Evolutionary conservation across 2,113 vertebrate genomes (phyloP).

Genomic region (Macrotus californicus): DNA sequence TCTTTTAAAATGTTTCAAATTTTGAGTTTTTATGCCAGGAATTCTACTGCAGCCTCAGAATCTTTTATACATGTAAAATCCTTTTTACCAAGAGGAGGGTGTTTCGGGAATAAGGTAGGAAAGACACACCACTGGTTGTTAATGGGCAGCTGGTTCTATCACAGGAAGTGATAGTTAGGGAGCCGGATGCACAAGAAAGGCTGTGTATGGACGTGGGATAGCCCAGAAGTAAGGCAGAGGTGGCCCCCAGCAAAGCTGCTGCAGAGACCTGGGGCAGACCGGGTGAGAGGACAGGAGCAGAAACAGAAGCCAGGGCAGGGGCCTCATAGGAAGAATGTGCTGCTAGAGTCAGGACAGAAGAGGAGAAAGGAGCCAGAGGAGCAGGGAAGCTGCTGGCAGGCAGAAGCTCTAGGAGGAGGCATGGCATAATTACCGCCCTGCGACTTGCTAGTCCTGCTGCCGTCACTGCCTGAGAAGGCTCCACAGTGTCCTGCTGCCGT

Average conservation of each 20-base stretch:
- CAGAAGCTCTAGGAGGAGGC: slow-evolving; percentile 72
- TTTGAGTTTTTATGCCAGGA: background rate
- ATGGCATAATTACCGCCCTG: slow-evolving; percentile 86
- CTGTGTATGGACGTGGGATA: background rate
- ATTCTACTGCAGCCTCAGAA: background rate
- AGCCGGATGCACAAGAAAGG: accelerated
- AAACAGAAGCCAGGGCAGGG: background rate
- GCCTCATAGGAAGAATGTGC: background rate
- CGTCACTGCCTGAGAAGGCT: slow-evolving; percentile 85
- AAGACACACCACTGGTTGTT: background rate
- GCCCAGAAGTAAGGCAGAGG: slow-evolving; percentile 31
- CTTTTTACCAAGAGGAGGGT: background rate
- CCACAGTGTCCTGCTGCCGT: slow-evolving; percentile 83
- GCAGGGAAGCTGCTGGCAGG: slow-evolving; percentile 66
- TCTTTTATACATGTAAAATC: background rate
- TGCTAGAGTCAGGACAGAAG: slow-evolving; percentile 57
- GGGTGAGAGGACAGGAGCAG: background rate
- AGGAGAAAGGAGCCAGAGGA: slow-evolving; percentile 59
- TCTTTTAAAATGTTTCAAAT: slow-evolving; percentile 2
- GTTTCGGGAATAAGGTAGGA: background rate
- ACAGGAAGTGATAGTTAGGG: background rate
- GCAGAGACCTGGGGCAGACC: background rate
- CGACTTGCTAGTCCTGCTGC: slow-evolving; percentile 87
- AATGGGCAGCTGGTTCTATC: background rate
- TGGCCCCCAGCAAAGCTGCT: background rate